Evolutionary conservation across 2,113 vertebrate genomes (phyloP).

Genomic region (Turdus rufiventris): DNA sequence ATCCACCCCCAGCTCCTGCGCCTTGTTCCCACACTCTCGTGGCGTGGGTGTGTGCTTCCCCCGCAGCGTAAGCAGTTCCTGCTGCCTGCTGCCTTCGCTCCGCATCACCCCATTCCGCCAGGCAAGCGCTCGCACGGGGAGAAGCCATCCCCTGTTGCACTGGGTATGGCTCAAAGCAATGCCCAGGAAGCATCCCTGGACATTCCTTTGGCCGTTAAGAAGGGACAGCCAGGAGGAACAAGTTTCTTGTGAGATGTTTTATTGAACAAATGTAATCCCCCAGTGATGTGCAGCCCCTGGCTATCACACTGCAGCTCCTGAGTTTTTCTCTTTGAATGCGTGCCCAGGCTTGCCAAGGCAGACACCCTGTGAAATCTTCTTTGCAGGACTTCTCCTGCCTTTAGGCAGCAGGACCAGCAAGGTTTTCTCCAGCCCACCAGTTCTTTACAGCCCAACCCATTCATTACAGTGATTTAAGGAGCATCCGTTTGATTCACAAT

Average conservation of each 20-base stretch:
- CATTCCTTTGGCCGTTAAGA: not conserved
- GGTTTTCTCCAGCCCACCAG: not conserved
- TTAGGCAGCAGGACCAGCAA: not conserved
- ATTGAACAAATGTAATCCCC: not conserved
- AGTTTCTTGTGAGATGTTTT: not conserved
- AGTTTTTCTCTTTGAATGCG: not conserved
- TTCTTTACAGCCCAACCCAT: not conserved
- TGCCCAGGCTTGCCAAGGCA: not conserved
- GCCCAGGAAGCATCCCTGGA: not conserved
- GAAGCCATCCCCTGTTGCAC: not conserved
- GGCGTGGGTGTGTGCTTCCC: not conserved
- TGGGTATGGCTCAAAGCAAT: not conserved
- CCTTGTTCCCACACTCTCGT: not conserved
- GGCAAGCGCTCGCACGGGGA: not conserved
- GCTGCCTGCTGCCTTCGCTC: not conserved
- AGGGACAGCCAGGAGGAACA: not conserved
- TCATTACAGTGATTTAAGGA: slow-evolving; percentile 9
- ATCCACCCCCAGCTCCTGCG: not conserved
- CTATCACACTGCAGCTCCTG: not conserved
- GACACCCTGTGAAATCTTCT: not conserved
- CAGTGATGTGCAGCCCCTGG: not conserved
- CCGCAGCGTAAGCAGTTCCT: not conserved
- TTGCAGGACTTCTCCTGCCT: not conserved
- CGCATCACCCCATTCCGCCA: not conserved
- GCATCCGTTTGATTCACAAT: not conserved